phyloP scores from a whole-genome alignment of 2,888 invertebrate species.

The Dyspetes luteomarginatus region DNA sequence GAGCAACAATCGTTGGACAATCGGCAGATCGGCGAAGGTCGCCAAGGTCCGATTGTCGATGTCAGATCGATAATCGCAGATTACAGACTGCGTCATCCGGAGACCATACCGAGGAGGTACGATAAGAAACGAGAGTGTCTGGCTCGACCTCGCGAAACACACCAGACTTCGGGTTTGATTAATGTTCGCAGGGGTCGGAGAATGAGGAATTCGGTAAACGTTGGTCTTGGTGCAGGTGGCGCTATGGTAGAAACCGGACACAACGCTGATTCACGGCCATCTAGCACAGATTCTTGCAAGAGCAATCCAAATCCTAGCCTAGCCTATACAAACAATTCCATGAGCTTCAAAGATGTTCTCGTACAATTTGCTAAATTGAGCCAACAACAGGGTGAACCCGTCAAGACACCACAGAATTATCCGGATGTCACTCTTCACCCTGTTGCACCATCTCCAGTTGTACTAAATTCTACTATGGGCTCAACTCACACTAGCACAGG shows the following conservation, averaged over 20 bases:
- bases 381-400: conserved; percentile 82
- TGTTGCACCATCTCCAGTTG: conserved; percentile 85
- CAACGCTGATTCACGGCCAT: conserved; percentile 83
- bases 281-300: conserved; percentile 85
- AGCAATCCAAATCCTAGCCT: conserved; percentile 81
- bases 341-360: conserved; percentile 90
- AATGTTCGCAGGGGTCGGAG: conserved; percentile 78
- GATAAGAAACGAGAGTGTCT: conserved; percentile 54
- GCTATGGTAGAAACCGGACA: conserved; percentile 81
- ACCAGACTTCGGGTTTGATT: conserved; percentile 58
- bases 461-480: conserved; percentile 79
- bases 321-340: conserved; percentile 81
- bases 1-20: conserved; percentile 83
- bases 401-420: conserved; percentile 87
- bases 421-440: conserved; percentile 92
- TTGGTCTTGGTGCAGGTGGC: conserved; percentile 81
- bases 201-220: conserved; percentile 81
- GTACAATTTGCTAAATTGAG: conserved; percentile 89
- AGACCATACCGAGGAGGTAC: conserved; percentile 87
- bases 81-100: conserved; percentile 90
- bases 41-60: conserved; percentile 91
- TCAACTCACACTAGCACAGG: conserved; percentile 84
- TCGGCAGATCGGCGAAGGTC: conserved; percentile 87
- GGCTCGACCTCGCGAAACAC: conserved; percentile 30
- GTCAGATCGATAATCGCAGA: conserved; percentile 93